Base-by-base conservation (phyloP, 1,140 invertebrate genomes). In the Probaryconus sp. region DNA sequence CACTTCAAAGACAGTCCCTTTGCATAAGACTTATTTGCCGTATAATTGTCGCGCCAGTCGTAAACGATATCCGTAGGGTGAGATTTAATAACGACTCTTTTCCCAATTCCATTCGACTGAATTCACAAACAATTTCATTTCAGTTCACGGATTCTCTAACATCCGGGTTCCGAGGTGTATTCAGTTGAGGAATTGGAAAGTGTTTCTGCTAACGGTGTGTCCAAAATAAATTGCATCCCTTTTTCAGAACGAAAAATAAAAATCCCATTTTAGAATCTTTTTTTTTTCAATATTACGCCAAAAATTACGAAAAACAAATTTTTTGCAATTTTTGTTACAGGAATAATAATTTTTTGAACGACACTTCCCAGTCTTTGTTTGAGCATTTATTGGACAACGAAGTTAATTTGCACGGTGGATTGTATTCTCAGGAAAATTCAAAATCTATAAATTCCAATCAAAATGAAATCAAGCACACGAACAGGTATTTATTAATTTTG, bases 331-430 rank as follows among this genome's bases (percentile, higher is more conserved):
- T 26, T 45, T 3, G 35, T 56, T 68, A 18, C 51, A 79, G 76
- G 21, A 35, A 16, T 10, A 30, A 30, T 9, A 30, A 70, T 30
- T 68, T 69, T 53, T 20, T 51, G 6, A 83, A 83, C 30, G 79
- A 83, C 60, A 81, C 76, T 14, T 78, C 79, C 21, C 77, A 81
- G 42, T 79, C 82, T 43, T 81, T 83, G 42, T 88, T 83, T 61
- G 85, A 88, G 78, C 85, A 84, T 58, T 72, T 88, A 24, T 70
- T 85, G 43, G 85, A 84, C 60, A 79, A 85, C 30, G 83, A 82
- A 42, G 79, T 83, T 17, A 76, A 53, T 35, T 45, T 79, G 47
- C 68, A 82, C 37, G 81, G 80, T n/a, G 85, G 82, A 50, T 77
- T 86, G 35, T 87, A 86, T 75, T 86, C 80, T 6, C 83, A 81